Base-by-base conservation (phyloP, 2,888 invertebrate genomes). In the Parasteatoda lunata region DNA sequence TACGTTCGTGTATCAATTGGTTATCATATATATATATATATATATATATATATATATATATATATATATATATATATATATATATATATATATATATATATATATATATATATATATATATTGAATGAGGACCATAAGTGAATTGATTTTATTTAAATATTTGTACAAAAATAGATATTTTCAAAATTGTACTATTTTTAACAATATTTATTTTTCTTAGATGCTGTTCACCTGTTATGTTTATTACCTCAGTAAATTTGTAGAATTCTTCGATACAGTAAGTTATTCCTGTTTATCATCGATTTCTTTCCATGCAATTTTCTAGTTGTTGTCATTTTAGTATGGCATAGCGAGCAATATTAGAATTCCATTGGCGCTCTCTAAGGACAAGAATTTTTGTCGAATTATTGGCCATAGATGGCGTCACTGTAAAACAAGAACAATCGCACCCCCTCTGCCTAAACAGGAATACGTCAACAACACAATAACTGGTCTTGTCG, bases 161-260 rank as follows among this genome's bases (percentile, higher is more conserved):
- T 30, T 30, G 30, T 30, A 30, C 30, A 30, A 30, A 30, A 30
- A 30, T 30, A 1, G 30, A 30, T 30, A 30, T 30, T 30, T 30
- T 0, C 30, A 30, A 30, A 30, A 30, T 30, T 30, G 0, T 30
- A 30, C 2, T 30, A 30, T 59, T 59, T 59, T n/a, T 7, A 7
- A 7, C 8, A 8, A 8, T 0, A 59, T 30, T 13, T 0, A 9
- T 51, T 73, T 54, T 49, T 73, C 15, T 47, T 93, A 96, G 95
- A 96, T 97, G 96, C 94, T 96, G 75, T 95, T 94, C 89, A 93
- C 96, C 4, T 96, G 96, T 92, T 97, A 96, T 96, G 95, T 95
- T 94, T 97, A 96, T 93, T 97, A 96, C 93, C 95, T 97, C 91
- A 96, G 96, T 71, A 97, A 97, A 92, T 94, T 97, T 90, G 95